Evolutionary conservation across 2,797 vertebrate genomes (phyloP), one percentile per base, ranked within the genome.

Genomic region (Sebastes jordani): DNA sequence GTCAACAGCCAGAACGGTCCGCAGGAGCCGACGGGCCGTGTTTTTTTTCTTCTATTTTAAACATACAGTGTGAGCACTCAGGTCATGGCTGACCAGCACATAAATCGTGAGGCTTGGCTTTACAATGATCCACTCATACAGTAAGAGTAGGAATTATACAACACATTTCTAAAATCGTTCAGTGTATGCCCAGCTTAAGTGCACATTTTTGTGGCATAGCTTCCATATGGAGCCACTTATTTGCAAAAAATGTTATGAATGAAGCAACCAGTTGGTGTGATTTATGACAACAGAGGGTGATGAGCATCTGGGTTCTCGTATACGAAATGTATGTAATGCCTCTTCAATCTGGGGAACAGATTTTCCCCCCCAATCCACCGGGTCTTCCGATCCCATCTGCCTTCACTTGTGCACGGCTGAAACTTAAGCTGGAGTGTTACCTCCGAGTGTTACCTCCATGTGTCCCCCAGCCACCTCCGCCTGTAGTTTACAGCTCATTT

Each of bases 401-500:
- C 65, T 76, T 71, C 7, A 42, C 74, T 82, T 71, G 49, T 73
- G 55, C 59, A 58, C 2, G 6, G 70, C 64, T 83, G 64, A 89
- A 83, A 83, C 74, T 38, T 46, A 76, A 88, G 58, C 52, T 49
- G 16, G 49, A 66, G 68, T 61, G 85, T 85, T 85, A 54, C 78
- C 75, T 79, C 69, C 74, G 1, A 66, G 59, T 66, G 84, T 85
- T 85, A 54, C 78, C 75, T 79, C 71, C 71, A 2, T 62, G 59
- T 66, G 65, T 81, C 59, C 78, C 67, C 49, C 20, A 54, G n/a
- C 49, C n/a, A 54, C 49, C 49, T 54, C 49, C 3, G 7, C 25
- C 56, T 34, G 75, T 29, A 55, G 61, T 46, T 84, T 75, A 25
- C 81, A 74, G 82, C 88, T 92, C 89, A 88, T 91, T 91, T 93